phyloP scores from a whole-genome alignment of 2,113 vertebrate species.

The Petromus typicus region DNA sequence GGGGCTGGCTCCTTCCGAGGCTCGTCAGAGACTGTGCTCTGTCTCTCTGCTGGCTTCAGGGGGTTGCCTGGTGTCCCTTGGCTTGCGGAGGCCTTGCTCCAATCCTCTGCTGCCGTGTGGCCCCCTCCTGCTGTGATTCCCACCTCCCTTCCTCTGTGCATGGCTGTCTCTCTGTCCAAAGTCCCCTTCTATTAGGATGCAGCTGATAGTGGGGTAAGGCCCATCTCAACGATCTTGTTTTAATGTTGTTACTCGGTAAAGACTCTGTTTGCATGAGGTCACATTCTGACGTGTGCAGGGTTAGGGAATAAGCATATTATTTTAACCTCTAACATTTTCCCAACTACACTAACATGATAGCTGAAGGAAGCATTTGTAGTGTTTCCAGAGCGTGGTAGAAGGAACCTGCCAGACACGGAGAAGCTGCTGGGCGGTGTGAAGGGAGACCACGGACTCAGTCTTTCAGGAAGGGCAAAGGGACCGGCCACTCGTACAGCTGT shows the following conservation, averaged over 20 bases:
- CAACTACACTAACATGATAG: not conserved
- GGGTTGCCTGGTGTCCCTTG: not conserved
- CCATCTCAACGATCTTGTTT: not conserved
- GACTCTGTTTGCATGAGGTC: not conserved
- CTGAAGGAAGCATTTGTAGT: not conserved
- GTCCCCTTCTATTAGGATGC: not conserved
- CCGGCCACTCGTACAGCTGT: not conserved
- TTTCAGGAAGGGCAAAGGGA: not conserved
- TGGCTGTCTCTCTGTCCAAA: not conserved
- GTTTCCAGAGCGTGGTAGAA: not conserved
- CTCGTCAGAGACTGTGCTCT: too few species aligned
- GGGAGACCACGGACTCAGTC: not conserved
- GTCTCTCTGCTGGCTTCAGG: not conserved
- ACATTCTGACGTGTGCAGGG: not conserved
- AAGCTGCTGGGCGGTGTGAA: not conserved
- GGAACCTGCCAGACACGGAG: not conserved
- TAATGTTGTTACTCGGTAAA: not conserved
- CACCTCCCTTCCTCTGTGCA: not conserved
- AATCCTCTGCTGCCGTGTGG: not conserved
- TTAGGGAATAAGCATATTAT: not conserved
- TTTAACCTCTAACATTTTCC: not conserved
- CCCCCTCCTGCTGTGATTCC: not conserved
- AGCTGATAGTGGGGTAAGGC: not conserved
- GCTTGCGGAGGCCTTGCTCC: too few species aligned
- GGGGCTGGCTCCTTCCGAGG: not conserved